Base-by-base conservation (phyloP, 2,888 invertebrate genomes). In the Boloria selene region DNA sequence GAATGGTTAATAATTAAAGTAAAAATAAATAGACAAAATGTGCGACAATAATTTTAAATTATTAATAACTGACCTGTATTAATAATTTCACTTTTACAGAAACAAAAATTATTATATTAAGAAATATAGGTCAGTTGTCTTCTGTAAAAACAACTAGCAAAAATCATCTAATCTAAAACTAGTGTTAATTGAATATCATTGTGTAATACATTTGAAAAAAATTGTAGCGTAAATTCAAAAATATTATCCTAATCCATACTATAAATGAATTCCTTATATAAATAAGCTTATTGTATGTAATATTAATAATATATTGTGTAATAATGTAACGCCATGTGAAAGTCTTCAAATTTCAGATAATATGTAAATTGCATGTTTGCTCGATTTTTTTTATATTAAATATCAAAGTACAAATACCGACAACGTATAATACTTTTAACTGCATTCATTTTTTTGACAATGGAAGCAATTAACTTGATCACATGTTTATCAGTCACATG, bases 401-500 rank as follows among this genome's bases (percentile, higher is more conserved):
- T 54, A 52, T 49, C 49, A 58, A 60, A 61, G 14, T 55, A 13
- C 10, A 59, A 17, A 13, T n/a, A 22, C 2, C 2, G n/a, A n/a
- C n/a, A 2, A 13, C 4, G 17, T n/a, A 44, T 53, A 26, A 53
- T 3, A 26, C 26, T 22, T 13, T 13, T 17, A 13, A 59, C 3
- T 31, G 4, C 17, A 59, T 59, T 4, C 7, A 38, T 47, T 22
- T 52, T 61, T 65, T 61, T 52, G 45, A 65, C 50, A 59, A 58
- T 22, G 42, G 44, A 18, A 65, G 49, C 55, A 66, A 66, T 18
- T 38, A 62, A 52, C 22, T 60, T 71, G 77, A 81, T 90, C 88
- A 89, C 87, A 88, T 88, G 87, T 86, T 84, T 78, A 77, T 74
- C 70, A 72, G 81, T 90, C 91, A 90, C 88, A 87, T 90, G 90